Evolutionary conservation across 2,113 vertebrate genomes (phyloP).

Genomic region (Ptilonorhynchus violaceus): DNA sequence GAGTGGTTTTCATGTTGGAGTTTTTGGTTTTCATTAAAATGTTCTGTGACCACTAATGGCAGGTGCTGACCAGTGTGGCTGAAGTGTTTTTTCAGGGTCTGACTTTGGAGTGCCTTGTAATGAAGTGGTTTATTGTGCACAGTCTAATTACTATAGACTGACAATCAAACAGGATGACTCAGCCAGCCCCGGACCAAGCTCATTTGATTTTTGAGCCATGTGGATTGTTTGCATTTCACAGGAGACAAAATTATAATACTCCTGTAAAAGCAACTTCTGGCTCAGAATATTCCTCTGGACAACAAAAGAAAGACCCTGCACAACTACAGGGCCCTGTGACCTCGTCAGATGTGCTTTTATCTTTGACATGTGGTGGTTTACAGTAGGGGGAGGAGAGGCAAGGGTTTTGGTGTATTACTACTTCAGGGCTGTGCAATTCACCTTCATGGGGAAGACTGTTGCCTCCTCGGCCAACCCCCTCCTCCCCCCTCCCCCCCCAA

Average conservation of each 20-base stretch:
- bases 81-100: background rate
- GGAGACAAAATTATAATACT: background rate
- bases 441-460: background rate
- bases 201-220: background rate
- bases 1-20: background rate
- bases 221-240: background rate
- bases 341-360: background rate
- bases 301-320: background rate
- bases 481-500: accelerated
- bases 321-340: background rate
- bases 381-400: background rate
- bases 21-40: background rate
- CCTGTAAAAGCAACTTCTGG: background rate
- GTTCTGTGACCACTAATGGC: background rate
- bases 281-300: background rate
- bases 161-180: background rate
- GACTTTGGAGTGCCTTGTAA: background rate
- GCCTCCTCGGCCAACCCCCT: background rate
- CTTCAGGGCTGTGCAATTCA: background rate
- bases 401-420: background rate
- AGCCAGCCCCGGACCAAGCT: background rate
- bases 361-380: background rate
- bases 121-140: background rate
- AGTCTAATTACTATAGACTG: background rate
- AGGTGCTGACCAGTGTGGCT: background rate